A percentile compares a stretch with the other conserved stretches of the same genome.
Evolutionary conservation across 2,113 vertebrate genomes (phyloP).

Genomic region (Eudorcas thomsonii): DNA sequence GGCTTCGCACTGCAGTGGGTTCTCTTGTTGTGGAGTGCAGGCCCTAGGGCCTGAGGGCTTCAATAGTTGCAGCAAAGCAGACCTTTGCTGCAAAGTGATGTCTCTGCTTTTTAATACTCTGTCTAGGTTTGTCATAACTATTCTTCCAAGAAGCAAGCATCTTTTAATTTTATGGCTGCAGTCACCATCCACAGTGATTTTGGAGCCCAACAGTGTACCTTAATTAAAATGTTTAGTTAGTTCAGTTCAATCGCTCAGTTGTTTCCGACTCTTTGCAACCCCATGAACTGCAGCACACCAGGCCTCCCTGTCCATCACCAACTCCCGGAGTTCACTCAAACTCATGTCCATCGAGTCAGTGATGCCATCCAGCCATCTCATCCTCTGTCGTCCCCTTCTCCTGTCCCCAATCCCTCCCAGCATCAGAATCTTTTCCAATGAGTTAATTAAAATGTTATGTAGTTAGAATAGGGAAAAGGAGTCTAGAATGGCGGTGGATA

Average conservation of each 20-base stretch:
- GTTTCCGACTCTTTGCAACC: too few relatives aligned
- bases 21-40: neutral
- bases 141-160: neutral
- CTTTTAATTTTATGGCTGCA: neutral
- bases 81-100: neutral
- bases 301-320: too few relatives aligned
- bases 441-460: neutral
- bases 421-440: too few relatives aligned
- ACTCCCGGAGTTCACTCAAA: too few relatives aligned
- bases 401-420: too few relatives aligned
- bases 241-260: too few relatives aligned
- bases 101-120: neutral
- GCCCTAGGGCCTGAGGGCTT: neutral
- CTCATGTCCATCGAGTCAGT: too few relatives aligned
- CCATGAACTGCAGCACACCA: too few relatives aligned
- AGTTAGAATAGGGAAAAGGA: neutral
- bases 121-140: neutral
- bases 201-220: neutral
- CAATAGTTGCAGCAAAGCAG: neutral
- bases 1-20: neutral
- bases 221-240: neutral
- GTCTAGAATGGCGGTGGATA: neutral
- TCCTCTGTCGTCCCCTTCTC: too few relatives aligned
- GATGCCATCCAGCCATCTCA: too few relatives aligned
- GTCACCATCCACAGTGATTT: neutral